Conservation (phyloP, 2,113 vertebrate species). For the Ellobius talpinus region DNA sequence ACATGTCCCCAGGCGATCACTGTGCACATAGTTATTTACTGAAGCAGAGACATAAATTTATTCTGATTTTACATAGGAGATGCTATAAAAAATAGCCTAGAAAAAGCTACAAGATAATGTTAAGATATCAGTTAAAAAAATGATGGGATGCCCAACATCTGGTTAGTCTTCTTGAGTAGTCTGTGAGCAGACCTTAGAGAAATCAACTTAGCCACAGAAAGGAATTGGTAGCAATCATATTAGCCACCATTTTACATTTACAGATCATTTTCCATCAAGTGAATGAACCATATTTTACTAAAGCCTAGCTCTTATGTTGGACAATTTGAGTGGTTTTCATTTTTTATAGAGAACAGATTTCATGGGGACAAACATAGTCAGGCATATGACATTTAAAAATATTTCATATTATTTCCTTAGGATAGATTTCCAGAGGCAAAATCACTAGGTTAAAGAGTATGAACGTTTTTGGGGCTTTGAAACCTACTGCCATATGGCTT, state of each 20-base stretch:
- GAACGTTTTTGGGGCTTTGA: conserved; percentile 72
- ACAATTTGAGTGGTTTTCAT: conserved; percentile 69
- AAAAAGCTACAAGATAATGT: conserved; percentile 54
- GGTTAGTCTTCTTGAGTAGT: conserved; percentile 38
- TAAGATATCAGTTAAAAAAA: conserved; percentile 56
- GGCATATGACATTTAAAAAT: conserved; percentile 72
- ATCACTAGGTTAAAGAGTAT: conserved; percentile 77
- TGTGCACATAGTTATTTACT: conserved; percentile 45
- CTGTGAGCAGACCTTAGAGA: conserved; percentile 21
- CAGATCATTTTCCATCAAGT: conserved; percentile 43
- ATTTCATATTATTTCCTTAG: conserved; percentile 79
- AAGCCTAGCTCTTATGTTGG: conserved; percentile 49
- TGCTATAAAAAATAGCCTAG: conserved; percentile 36
- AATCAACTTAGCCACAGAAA: conserved; percentile 25
- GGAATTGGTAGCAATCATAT: conserved; percentile 17
- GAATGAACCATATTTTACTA: conserved; percentile 70
- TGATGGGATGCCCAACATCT: background rate
- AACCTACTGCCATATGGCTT: conserved; percentile 73
- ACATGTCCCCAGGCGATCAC: background rate
- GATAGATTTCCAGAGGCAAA: conserved; percentile 79
- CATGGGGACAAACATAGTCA: conserved; percentile 71
- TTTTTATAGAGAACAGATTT: conserved; percentile 76
- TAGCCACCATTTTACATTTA: conserved; percentile 55
- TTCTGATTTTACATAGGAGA: conserved; percentile 61
- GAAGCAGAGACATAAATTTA: conserved; percentile 64